Base-by-base conservation (phyloP, 1,140 invertebrate genomes). In the Drosophila baimaii region DNA sequence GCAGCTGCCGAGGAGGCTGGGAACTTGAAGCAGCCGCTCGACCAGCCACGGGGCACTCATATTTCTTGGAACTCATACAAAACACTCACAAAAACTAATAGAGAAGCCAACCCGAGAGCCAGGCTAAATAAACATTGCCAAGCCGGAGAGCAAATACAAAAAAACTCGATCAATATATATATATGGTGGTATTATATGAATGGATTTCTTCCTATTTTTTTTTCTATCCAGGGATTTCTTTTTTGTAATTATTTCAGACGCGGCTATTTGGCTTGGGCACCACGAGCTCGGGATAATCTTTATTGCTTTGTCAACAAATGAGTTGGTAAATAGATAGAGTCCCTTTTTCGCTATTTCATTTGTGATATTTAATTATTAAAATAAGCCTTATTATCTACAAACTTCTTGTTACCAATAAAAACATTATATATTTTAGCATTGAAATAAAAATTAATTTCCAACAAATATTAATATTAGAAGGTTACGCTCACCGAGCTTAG, bases 11-110 rank as follows among this genome's bases (percentile, higher is more conserved):
- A n/a, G 51, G 19, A n/a, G 39, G 47, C 63, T 35, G 65, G 44
- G n/a, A 72, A 56, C 51, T 47, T 51, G 21, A 8, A 68, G 55
- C 46, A 58, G 63, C 19, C 54, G 25, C 51, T 73, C 59, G 62
- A 55, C 43, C 57, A 57, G 82, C 79, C 83, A 77, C 79, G 46
- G 76, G 66, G 49, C 84, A 78, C 84, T 86, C 83, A 86, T 86
- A 86, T 86, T 86, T 86, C 83, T 86, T 83, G 57, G 68, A 79
- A 46, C 70, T 79, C 83, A 65, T 66, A 75, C 68, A 88, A 85
- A 85, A 79, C 79, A 88, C 75, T 75, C 65, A 76, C 79, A 83
- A 66, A 86, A 88, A 86, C 79, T 76, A 83, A 88, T 77, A 86
- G 83, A 83, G 79, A 82, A 76, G 64, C 57, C 82, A 49, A 52